Evolutionary conservation across 2,888 invertebrate species (phyloP).

Genomic region (Galerucella pusilla): DNA sequence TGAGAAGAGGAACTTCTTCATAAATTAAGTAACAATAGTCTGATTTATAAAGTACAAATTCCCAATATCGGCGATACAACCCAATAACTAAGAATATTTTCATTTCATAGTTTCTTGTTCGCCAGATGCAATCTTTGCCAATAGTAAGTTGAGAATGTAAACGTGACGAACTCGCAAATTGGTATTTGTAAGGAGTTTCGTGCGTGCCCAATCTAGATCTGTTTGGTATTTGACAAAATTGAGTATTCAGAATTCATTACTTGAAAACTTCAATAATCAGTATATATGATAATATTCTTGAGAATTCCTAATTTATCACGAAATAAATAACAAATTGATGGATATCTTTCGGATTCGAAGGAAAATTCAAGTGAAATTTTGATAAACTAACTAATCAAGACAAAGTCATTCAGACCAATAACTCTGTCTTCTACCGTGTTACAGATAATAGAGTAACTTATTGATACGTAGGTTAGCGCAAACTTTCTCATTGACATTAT

Average conservation of each 20-base stretch:
- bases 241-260: slow-evolving; percentile 33
- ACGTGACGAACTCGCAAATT: slow-evolving; percentile 27
- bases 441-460: no score
- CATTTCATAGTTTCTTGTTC: neutral
- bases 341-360: neutral
- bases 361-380: no score
- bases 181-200: slow-evolving; percentile 15
- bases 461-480: no score
- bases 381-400: no score
- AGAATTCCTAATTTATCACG: neutral
- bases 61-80: neutral
- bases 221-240: slow-evolving; percentile 35
- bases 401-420: no score
- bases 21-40: no score
- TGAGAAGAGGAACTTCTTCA: no score
- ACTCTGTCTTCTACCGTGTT: no score
- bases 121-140: slow-evolving; percentile 12
- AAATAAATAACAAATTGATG: neutral
- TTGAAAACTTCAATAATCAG: slow-evolving; percentile 32
- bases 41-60: no score
- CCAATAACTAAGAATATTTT: neutral
- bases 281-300: neutral
- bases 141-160: slow-evolving; percentile 22
- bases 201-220: slow-evolving; percentile 39
- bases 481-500: no score